Conservation (phyloP, 2,113 vertebrate species). For the Noctilio leporinus region DNA sequence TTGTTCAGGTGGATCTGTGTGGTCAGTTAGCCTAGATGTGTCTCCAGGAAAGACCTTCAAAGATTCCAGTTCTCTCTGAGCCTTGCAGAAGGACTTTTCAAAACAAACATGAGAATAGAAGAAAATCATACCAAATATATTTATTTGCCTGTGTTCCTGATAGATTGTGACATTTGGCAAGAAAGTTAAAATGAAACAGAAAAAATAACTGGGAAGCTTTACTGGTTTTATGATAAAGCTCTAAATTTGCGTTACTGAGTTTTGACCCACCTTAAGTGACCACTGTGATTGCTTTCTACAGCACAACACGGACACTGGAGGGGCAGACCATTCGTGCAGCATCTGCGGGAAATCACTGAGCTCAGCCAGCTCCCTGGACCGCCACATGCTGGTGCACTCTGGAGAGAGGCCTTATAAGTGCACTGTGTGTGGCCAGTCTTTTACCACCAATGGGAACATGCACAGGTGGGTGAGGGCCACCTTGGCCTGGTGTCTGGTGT, state of each 20-base stretch:
- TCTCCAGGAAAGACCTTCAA: background rate
- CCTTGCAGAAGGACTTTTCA: background rate
- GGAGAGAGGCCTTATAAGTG: conserved; percentile 98
- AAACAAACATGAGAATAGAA: background rate
- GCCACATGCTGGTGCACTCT: conserved; percentile 99
- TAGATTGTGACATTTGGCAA: background rate
- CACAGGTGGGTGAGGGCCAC: conserved; percentile 87
- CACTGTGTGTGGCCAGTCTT: conserved; percentile 92
- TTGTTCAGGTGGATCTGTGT: background rate
- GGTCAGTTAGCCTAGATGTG: background rate
- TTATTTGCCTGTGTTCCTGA: background rate
- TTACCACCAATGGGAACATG: conserved; percentile 99
- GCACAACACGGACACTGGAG: conserved; percentile 95
- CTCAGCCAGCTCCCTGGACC: conserved; percentile 96
- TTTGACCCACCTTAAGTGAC: background rate
- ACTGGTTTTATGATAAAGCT: background rate
- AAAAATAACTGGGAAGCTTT: background rate
- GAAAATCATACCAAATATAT: background rate
- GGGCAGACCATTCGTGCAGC: conserved; percentile 96
- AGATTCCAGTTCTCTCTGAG: background rate
- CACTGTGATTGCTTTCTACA: conserved; percentile 75
- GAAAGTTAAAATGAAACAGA: background rate
- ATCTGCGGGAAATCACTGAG: conserved; percentile 98
- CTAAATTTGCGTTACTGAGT: background rate
- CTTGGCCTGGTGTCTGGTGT: background rate